Evolutionary conservation across 2,113 vertebrate genomes (phyloP), one percentile per base, ranked within the genome.

Genomic region (Tupaia chinensis): DNA sequence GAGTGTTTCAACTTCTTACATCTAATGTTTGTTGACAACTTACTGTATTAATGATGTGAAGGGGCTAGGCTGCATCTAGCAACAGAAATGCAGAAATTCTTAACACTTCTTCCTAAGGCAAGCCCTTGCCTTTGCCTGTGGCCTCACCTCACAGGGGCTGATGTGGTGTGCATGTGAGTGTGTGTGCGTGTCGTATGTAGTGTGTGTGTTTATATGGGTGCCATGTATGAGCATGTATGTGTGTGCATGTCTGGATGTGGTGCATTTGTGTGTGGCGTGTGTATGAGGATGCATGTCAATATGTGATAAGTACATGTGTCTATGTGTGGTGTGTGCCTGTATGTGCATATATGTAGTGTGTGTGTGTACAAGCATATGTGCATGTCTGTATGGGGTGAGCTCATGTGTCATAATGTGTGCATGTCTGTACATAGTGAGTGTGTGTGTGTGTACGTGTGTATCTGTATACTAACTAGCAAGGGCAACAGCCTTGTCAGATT

Each of bases 61-160:
- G 44, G 29, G 56, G 7, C 29, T 58, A 79, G 27, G n/a, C 13
- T 23, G 7, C 19, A 17, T 17, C 15, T 29, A 13, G n/a, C n/a
- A 29, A 16, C 12, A 56, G 73, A 12, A 34, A 23, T 8, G 29
- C 8, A 56, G 44, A 63, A 34, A 53, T 44, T 14, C 19, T 0
- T 9, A 13, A 10, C 7, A 27, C 19, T 27, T 14, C 68, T 13
- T 25, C 5, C 0, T 27, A 6, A 53, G 19, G 23, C 1, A 16
- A 70, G 3, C 7, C 14, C 23, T 25, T 63, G 25, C 32, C 12
- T 32, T 11, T 34, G 17, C 63, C 2, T 1, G 0, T 4, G 61
- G 23, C 54, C 19, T 15, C 7, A 3, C n/a, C 22, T 17, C 25
- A 16, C 7, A 61, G 7, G 60, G 20, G 70, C 56, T 29, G 23